A percentile compares a stretch with the other conserved stretches of the same genome.
Conservation (phyloP, 2,113 vertebrate genomes). For the Alethe castanea region DNA sequence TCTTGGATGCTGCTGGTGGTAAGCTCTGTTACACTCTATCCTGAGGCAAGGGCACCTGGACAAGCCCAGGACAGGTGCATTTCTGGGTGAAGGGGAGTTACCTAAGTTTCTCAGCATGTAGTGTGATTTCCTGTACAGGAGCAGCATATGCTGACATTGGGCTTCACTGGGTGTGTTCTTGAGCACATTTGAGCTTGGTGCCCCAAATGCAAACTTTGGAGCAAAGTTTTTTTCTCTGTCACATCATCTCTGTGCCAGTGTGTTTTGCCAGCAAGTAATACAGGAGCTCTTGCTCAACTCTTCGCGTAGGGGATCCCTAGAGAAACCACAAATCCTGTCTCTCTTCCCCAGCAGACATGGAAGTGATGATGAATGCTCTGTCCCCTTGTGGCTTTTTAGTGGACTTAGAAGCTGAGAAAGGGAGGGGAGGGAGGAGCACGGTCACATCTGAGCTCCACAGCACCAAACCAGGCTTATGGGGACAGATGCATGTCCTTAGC, state of each 20-base stretch:
- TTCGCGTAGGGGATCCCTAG: accelerated
- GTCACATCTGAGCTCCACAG: background rate
- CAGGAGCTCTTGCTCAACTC: background rate
- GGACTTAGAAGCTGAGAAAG: background rate
- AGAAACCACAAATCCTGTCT: background rate
- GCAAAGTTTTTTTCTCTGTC: background rate
- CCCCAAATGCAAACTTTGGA: background rate
- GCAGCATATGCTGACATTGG: background rate
- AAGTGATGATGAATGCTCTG: background rate
- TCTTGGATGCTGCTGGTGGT: background rate
- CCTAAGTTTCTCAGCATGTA: background rate
- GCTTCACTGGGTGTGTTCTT: background rate
- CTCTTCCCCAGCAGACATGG: background rate
- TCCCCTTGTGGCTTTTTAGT: background rate
- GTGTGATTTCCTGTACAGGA: background rate
- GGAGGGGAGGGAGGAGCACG: background rate
- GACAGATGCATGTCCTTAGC: accelerated
- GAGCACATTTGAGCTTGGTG: background rate
- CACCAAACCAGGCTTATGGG: background rate
- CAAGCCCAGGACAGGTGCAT: background rate
- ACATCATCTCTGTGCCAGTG: accelerated
- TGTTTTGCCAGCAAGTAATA: background rate
- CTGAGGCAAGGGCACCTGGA: background rate
- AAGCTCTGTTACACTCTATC: background rate
- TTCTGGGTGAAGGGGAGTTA: background rate